A percentile compares a stretch with the other conserved stretches of the same genome.
phyloP scores from a whole-genome alignment of 2,888 invertebrate species.

The Idaea dimidiata region DNA sequence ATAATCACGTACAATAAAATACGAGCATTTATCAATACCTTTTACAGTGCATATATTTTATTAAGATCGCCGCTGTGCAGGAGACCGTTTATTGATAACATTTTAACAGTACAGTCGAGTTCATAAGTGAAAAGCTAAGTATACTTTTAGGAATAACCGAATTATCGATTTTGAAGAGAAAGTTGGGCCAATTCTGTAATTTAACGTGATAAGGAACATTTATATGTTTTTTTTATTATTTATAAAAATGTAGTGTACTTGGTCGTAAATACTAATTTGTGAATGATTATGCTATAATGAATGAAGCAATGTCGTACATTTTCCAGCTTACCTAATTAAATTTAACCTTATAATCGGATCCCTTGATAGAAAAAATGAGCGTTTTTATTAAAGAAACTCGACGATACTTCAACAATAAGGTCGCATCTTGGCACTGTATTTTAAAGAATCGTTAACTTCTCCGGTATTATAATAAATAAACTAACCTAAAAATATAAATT shows the following conservation, averaged over 20 bases:
- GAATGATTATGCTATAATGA: too few species aligned
- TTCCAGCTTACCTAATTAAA: background rate
- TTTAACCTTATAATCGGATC: background rate
- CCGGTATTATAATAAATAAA: slow-evolving; percentile 20
- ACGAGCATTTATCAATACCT: too few species aligned
- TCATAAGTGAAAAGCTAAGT: background rate
- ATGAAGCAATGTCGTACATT: background rate
- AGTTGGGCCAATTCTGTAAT: background rate
- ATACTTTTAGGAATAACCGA: background rate
- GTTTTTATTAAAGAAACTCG: slow-evolving; percentile 13
- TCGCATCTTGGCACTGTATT: slow-evolving; percentile 53
- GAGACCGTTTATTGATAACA: background rate
- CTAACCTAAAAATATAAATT: slow-evolving; percentile 15
- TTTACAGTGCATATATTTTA: too few species aligned
- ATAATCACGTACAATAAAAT: too few species aligned
- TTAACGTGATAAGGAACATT: background rate
- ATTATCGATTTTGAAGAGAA: background rate
- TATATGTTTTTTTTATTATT: background rate
- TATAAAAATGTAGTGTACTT: too few species aligned
- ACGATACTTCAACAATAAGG: slow-evolving; percentile 15
- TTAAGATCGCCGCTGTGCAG: background rate
- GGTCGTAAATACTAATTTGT: too few species aligned
- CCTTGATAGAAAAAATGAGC: background rate
- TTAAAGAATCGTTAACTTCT: slow-evolving; percentile 35
- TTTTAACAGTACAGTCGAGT: slow-evolving; percentile 10